Base-by-base conservation (phyloP, 2,113 vertebrate genomes). In the Chaenocephalus aceratus region DNA sequence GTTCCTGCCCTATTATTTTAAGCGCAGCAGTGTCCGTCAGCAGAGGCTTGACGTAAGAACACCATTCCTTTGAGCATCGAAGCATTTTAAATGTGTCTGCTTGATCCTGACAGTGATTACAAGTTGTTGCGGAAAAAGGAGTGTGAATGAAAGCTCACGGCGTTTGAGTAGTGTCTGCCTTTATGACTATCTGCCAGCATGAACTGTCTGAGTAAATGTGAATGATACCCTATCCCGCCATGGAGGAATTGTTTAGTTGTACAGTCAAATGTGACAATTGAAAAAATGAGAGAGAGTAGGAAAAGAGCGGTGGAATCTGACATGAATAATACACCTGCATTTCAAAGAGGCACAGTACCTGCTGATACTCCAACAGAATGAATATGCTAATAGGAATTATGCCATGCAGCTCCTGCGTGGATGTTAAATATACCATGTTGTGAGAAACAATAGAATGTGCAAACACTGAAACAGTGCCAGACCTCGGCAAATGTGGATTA, bases 191-290 rank as follows among this genome's bases (percentile, higher is more conserved):
- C 56, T 46, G 79, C 56, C 56, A 8, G 62, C 7, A 34, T 23
- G 48, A 54, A 69, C 56, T 51, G 62, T 56, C 62, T 54, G 76
- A 53, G 77, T 84, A 52, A 74, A 58, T 69, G 70, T 59, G 80
- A 80, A 75, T 76, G 72, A 79, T 68, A 81, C 72, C 34, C 52
- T 54, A 26, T 60, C 46, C 67, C 45, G 34, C 53, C 85, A 81
- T 85, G 34, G 68, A 91, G 68, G 90, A 90, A 90, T 83, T 73
- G 79, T 90, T 92, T 82, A 86, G 87, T 56, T 73, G 77, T 88
- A 59, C 67, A 78, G 88, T 79, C 89, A 67, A 84, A 89, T 87
- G 91, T 92, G 92, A 93, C 86, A 88, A 86, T 68, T 74, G 86
- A 72, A 84, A 85, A 87, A 83, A 73, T 60, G 72, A 69, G 78